Evolutionary conservation across 2,888 invertebrate species (phyloP).

Genomic region (Chelonus formosanus): DNA sequence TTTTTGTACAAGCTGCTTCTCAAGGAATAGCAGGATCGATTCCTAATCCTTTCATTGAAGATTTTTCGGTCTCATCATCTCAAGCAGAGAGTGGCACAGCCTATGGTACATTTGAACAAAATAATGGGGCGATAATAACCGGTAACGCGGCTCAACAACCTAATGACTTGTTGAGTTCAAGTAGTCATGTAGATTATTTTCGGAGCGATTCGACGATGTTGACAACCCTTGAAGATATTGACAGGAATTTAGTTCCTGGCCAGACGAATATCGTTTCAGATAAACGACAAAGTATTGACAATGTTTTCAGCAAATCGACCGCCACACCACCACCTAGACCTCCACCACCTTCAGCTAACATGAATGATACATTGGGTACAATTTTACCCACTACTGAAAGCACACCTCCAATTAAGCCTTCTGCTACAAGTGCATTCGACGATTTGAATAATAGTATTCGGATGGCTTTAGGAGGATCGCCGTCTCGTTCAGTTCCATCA

Average conservation of each 20-base stretch:
- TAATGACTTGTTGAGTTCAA: slow-evolving; percentile 60
- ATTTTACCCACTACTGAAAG: too few species aligned
- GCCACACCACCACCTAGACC: slow-evolving; percentile 65
- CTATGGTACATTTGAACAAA: slow-evolving; percentile 53
- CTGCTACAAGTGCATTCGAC: slow-evolving; percentile 74
- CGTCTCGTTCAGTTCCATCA: slow-evolving; percentile 59
- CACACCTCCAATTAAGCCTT: slow-evolving; percentile 60
- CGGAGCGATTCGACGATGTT: slow-evolving; percentile 60
- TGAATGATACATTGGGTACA: slow-evolving; percentile 51
- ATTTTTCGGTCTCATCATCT: slow-evolving; percentile 64
- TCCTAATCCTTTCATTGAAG: slow-evolving; percentile 75
- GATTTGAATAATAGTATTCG: slow-evolving; percentile 76
- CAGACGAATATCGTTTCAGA: background rate
- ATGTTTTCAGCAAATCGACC: slow-evolving; percentile 55
- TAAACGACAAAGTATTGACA: background rate
- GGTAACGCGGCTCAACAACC: slow-evolving; percentile 43
- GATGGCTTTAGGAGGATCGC: slow-evolving; percentile 74
- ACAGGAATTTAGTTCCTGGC: slow-evolving; percentile 50
- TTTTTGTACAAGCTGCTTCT: slow-evolving; percentile 69
- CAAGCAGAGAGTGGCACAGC: slow-evolving; percentile 39
- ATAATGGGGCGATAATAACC: slow-evolving; percentile 20
- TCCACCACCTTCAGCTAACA: slow-evolving; percentile 59
- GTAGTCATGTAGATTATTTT: slow-evolving; percentile 61
- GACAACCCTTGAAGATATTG: slow-evolving; percentile 49
- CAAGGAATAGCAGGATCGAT: slow-evolving; percentile 64